Conservation (phyloP, 2,113 vertebrate genomes). For the Ciconia maguari region DNA sequence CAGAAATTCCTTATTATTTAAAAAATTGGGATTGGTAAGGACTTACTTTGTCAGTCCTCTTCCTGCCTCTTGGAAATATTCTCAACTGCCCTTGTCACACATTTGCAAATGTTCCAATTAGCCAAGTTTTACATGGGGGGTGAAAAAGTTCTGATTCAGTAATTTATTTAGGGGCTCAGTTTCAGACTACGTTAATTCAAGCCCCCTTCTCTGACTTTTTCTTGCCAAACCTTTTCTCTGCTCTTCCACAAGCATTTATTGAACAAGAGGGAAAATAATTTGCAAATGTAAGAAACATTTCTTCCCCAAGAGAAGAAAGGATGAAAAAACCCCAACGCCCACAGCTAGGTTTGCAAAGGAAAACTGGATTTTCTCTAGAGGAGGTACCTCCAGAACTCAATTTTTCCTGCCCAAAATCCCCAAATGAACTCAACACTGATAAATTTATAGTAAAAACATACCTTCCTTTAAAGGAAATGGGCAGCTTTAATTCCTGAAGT, state of each 20-base stretch:
- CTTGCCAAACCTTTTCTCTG: not conserved
- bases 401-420: not conserved
- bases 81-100: fast-evolving
- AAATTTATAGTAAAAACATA: not conserved
- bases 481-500: not conserved
- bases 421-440: not conserved
- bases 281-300: not conserved
- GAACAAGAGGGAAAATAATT: not conserved
- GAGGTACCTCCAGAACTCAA: not conserved
- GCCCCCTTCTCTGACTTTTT: not conserved
- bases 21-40: not conserved
- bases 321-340: not conserved
- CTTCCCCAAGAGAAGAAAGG: not conserved
- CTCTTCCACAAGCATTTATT: not conserved
- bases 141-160: not conserved
- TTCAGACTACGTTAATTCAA: not conserved
- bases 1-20: not conserved
- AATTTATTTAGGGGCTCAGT: not conserved
- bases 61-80: not conserved
- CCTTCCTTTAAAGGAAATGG: not conserved
- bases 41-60: not conserved
- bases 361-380: not conserved
- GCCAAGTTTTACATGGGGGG: not conserved
- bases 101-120: not conserved
- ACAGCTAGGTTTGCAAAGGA: not conserved